Base-by-base conservation (phyloP, 92 coral and sea anemone species). In the Pocillopora meandrina region DNA sequence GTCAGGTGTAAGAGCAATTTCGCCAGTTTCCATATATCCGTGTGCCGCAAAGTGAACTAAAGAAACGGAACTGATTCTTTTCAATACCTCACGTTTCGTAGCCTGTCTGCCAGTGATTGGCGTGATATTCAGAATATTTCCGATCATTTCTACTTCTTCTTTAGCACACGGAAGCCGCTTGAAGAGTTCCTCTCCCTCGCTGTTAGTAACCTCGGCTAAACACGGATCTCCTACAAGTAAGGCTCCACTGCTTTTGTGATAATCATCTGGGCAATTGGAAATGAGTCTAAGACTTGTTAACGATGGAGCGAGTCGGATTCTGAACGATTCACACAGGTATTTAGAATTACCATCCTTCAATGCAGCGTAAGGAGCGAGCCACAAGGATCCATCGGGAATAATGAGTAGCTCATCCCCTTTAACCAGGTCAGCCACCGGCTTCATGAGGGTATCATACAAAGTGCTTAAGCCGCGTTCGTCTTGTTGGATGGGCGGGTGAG, bases 341-440 rank as follows among this genome's bases (percentile, higher is more conserved):
- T 71, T 71, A 11, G 58, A 36, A 71, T 71, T 18, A 12, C 10
- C 19, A 18, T 71, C 57, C 57, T 34, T 13, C 12, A 71, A 71
- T 35, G 74, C 74, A 71, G 74, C 74, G 18, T 71, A 71, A 7
- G 74, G 74, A 71, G 74, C 74, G 12, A 69, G 49, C 73, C 73
- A 69, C 4, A 69, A 49, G 3, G 73, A 55, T 26, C 52, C 73
- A 65, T 65, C 69, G 12, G 69, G 69, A 10, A 65, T 26, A 65
- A 65, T 19, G 21, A 65, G 0, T 19, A 69, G 49, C 17, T 71
- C 75, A 71, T 71, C 47, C 2, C 75, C 57, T 71, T 71, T 21
- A 42, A 71, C 14, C 20, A 34, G 74, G 55, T 71, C 57, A 2
- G 56, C 57, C 18, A 71, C 42, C 57, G 74, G 74, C 56, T 71